Conservation (phyloP, 2,797 vertebrate species). For the Hybognathus amarus region DNA sequence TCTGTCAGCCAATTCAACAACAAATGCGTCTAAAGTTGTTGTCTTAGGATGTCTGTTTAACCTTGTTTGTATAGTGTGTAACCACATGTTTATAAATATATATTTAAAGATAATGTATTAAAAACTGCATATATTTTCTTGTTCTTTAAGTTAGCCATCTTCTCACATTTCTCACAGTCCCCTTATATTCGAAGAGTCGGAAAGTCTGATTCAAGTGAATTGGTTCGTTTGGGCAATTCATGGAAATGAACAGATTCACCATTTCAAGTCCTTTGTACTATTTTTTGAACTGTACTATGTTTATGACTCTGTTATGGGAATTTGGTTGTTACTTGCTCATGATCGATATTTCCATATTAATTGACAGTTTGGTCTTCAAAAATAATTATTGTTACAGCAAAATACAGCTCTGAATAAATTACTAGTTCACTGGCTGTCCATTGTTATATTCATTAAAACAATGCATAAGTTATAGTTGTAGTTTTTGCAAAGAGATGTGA, state of each 20-base stretch:
- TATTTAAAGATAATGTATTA: no score
- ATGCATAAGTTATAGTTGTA: background rate
- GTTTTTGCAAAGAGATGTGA: background rate
- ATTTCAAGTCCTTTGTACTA: background rate
- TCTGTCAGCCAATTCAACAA: no score
- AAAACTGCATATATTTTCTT: no score
- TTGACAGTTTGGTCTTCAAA: background rate
- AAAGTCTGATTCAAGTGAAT: background rate
- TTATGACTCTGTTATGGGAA: background rate
- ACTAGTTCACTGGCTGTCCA: background rate
- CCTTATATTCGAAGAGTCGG: no score
- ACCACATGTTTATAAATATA: no score
- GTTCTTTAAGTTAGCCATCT: no score
- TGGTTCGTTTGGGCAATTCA: background rate
- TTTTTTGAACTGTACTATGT: no score
- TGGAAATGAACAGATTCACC: background rate
- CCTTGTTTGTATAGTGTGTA: no score
- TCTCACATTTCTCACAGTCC: no score
- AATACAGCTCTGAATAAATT: background rate
- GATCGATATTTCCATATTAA: background rate
- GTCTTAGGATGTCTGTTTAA: no score
- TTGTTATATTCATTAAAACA: background rate
- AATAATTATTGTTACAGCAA: background rate
- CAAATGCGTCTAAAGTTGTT: no score
- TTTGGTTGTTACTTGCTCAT: background rate